phyloP scores from a whole-genome alignment of 2,113 vertebrate genomes.

The Scartelaos histophorus region DNA sequence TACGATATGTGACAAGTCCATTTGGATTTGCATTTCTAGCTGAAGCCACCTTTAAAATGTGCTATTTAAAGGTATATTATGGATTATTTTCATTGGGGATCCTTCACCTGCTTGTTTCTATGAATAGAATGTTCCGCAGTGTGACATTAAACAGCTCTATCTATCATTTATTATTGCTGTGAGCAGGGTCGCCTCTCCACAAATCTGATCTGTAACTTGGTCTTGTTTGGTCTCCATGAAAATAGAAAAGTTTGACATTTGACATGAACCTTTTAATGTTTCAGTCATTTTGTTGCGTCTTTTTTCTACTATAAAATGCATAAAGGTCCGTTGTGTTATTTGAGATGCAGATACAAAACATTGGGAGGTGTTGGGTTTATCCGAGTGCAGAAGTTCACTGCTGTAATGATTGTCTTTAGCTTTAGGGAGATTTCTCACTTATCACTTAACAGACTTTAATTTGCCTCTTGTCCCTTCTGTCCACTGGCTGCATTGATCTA shows the following conservation, averaged over 20 bases:
- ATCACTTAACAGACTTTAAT: constrained; percentile 76
- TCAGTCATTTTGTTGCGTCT: not conserved
- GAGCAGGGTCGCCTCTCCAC: too few relatives aligned
- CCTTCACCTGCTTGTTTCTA: too few relatives aligned
- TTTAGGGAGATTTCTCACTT: constrained; percentile 62
- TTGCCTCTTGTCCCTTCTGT: constrained; percentile 64
- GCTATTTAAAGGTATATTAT: not conserved
- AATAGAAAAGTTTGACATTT: too few relatives aligned
- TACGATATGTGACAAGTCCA: not conserved
- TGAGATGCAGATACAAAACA: constrained; percentile 31
- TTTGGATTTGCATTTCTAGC: not conserved
- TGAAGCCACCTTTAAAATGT: not conserved
- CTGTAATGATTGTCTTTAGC: constrained; percentile 67
- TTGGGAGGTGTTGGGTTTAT: constrained; percentile 60
- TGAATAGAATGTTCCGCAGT: too few relatives aligned
- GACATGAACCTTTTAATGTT: not conserved
- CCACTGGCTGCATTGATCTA: constrained; percentile 58
- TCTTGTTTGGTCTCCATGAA: too few relatives aligned
- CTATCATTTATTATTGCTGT: too few relatives aligned
- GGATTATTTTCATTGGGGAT: too few relatives aligned
- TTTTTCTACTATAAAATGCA: not conserved
- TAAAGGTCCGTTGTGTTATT: constrained; percentile 46
- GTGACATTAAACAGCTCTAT: too few relatives aligned
- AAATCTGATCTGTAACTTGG: too few relatives aligned
- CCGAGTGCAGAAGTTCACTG: constrained; percentile 65